phyloP scores from a whole-genome alignment of 2,113 vertebrate genomes.

The Vidua macroura region DNA sequence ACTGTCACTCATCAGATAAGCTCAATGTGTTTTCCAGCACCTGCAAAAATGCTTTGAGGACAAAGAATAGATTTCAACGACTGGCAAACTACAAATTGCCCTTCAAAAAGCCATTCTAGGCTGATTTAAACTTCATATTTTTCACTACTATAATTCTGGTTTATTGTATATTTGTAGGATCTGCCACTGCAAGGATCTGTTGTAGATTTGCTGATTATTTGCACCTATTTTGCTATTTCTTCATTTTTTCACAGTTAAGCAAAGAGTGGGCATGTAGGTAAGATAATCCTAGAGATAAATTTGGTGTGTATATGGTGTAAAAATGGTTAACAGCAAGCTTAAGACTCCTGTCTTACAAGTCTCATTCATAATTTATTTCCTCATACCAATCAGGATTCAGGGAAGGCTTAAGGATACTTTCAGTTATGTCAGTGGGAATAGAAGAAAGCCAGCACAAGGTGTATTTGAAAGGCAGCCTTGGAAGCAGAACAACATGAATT shows the following conservation, averaged over 20 bases:
- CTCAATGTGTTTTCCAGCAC: slow-evolving; percentile 51
- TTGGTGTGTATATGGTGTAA: neutral
- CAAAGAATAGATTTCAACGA: neutral
- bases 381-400: neutral
- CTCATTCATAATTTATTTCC: neutral
- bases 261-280: neutral
- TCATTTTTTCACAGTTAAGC: neutral
- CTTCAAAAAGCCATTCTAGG: neutral
- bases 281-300: neutral
- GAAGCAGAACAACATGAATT: neutral
- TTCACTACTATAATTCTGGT: neutral
- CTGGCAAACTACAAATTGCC: neutral
- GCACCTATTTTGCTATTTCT: neutral
- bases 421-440: neutral
- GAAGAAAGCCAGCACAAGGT: neutral
- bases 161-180: neutral
- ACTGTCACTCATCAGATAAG: slow-evolving; percentile 19
- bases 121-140: neutral
- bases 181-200: neutral
- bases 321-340: neutral
- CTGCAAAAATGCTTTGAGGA: slow-evolving; percentile 31
- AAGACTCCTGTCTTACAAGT: neutral
- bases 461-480: neutral
- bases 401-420: neutral
- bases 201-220: neutral